Evolutionary conservation across 64 coral and sea anemone species (phyloP).

Genomic region (Anthopleura sola): DNA sequence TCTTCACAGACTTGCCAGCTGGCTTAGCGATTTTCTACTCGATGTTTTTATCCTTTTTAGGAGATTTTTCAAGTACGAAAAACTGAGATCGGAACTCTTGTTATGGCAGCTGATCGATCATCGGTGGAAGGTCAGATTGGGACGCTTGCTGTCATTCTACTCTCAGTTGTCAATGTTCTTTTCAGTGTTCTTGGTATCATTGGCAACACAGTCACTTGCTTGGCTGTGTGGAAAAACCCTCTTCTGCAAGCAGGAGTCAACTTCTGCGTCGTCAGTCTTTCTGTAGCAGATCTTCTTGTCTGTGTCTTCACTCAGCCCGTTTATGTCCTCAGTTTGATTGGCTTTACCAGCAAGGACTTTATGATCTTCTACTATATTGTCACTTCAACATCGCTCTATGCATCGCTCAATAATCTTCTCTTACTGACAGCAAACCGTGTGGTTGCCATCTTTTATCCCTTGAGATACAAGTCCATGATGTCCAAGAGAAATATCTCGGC

Average conservation of each 20-base stretch:
- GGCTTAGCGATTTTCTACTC: too few relatives aligned
- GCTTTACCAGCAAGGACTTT: neutral
- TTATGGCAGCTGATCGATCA: neutral
- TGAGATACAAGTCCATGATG: slow-evolving; percentile 2
- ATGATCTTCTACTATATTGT: slow-evolving; percentile 10
- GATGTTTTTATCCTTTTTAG: too few relatives aligned
- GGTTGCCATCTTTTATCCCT: neutral
- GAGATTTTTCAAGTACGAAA: too few relatives aligned
- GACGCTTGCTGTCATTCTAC: neutral
- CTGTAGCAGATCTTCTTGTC: slow-evolving; percentile 26
- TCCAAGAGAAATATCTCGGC: neutral
- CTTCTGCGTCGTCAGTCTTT: slow-evolving; percentile 14
- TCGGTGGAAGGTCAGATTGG: neutral
- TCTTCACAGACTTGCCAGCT: too few relatives aligned
- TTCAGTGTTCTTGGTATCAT: slow-evolving; percentile 1
- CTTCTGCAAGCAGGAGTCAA: slow-evolving; percentile 3
- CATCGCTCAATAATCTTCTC: slow-evolving; percentile 21
- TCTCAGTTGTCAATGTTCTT: neutral
- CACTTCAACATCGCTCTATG: slow-evolving; percentile 27
- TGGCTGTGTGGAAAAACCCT: slow-evolving; percentile 7
- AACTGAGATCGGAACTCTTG: too few relatives aligned
- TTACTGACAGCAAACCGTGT: slow-evolving; percentile 1
- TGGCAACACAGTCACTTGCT: neutral
- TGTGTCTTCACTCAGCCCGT: slow-evolving; percentile 16
- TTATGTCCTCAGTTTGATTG: slow-evolving; percentile 16